Conservation (phyloP, 2,888 invertebrate species). For the Eupithecia subfuscata region DNA sequence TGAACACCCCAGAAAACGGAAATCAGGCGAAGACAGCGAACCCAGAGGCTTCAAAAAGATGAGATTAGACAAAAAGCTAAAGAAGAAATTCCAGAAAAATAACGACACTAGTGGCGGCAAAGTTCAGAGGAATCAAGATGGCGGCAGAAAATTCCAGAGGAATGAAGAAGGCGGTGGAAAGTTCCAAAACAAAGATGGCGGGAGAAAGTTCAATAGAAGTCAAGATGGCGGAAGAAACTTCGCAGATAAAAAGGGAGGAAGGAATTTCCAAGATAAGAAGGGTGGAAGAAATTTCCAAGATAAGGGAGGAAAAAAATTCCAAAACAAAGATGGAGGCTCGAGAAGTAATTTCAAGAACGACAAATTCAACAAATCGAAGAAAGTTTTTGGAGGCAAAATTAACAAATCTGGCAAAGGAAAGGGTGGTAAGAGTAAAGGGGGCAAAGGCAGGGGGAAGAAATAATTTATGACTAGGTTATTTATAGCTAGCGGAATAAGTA, state of each 20-base stretch:
- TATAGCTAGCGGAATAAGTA: not conserved
- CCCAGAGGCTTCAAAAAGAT: conserved; percentile 76
- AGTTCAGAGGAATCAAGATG: conserved; percentile 32
- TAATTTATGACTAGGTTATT: not conserved
- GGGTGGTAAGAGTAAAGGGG: conserved; percentile 59
- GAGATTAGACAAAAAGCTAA: conserved; percentile 72
- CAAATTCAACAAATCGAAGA: conserved; percentile 58
- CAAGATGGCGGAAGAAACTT: conserved; percentile 51
- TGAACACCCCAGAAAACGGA: conserved; percentile 66
- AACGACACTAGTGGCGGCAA: conserved; percentile 46
- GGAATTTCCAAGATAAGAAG: conserved; percentile 49
- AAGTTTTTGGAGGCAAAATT: conserved; percentile 74
- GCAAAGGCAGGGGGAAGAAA: conserved; percentile 50
- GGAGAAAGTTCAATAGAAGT: conserved; percentile 48
- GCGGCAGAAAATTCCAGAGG: conserved; percentile 31
- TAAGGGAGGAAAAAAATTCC: conserved; percentile 38
- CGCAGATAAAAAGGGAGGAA: conserved; percentile 46
- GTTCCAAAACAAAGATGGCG: conserved; percentile 42
- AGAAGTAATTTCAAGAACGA: conserved; percentile 44
- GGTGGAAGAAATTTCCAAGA: conserved; percentile 49
- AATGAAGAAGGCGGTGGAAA: conserved; percentile 39
- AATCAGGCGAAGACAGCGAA: conserved; percentile 61
- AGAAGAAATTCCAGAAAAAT: conserved; percentile 69
- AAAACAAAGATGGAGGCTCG: conserved; percentile 44
- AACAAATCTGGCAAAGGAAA: conserved; percentile 60